A percentile compares a stretch with the other conserved stretches of the same genome.
These are phyloP conservation scores for Lithosia quadra DNA, from an alignment of 2,888 invertebrate genomes.

Conservation along the genomic window DNA sequence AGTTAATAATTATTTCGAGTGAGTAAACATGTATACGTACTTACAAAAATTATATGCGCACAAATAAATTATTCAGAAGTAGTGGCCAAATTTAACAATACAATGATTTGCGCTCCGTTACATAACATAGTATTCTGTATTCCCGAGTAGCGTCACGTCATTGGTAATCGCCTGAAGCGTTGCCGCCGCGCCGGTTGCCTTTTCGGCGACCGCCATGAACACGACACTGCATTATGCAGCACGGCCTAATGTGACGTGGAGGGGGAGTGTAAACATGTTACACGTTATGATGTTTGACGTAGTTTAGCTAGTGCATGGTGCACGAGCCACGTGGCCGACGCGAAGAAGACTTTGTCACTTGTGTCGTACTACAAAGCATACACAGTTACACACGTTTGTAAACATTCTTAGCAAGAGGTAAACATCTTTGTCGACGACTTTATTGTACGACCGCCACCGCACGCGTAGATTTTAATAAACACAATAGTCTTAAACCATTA, in stretches of 20 bases:
- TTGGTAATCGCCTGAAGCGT: background rate
- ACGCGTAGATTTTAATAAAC: constrained; percentile 62
- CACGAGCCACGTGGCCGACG: constrained; percentile 43
- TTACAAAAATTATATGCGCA: background rate
- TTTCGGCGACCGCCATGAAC: background rate
- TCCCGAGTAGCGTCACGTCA: too few relatives aligned
- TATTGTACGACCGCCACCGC: constrained; percentile 51
- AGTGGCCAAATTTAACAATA: background rate
- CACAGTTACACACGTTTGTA: constrained; percentile 62
- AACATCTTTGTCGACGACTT: constrained; percentile 66
- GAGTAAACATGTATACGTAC: background rate
- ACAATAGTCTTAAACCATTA: constrained; percentile 56
- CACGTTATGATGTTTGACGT: constrained; percentile 12
- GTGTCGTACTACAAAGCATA: constrained; percentile 20
- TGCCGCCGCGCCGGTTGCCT: background rate
- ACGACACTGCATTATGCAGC: background rate
- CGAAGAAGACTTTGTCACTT: constrained; percentile 38
- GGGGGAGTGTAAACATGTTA: constrained; percentile 2
- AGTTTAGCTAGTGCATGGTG: constrained; percentile 34
- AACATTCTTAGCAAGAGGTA: constrained; percentile 66
- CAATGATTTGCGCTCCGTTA: background rate
- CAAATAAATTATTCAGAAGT: background rate
- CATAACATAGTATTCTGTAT: background rate
- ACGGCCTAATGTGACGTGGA: background rate
- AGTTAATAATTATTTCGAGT: background rate